Base-by-base conservation (phyloP, 1,140 invertebrate genomes). In the Archegozetes longisetosus region DNA sequence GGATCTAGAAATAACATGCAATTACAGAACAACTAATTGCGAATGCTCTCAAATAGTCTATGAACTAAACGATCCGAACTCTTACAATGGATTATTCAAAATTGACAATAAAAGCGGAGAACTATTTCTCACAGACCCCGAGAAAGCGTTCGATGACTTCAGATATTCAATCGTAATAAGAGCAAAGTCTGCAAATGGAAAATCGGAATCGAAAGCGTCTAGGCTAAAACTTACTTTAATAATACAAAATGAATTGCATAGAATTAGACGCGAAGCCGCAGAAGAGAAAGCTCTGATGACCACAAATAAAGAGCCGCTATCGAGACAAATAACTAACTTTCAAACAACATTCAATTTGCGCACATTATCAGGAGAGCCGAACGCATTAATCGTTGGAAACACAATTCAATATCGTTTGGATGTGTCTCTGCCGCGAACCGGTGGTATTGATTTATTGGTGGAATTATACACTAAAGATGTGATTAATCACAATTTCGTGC, bases 391-490 rank as follows among this genome's bases (percentile, higher is more conserved):
- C 50, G 49, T 58, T 13, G 65, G 65, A 1, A 57, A 50, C 4
- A 26, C 22, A 22, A 29, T 65, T 9, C 46, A 61, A 17, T 66
- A 63, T 26, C n/a, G 28, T 6, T 46, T 66, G 13, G 61, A 58
- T 17, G 61, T 66, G 22, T 22, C 46, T 2, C 17, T 66, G 3
- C 65, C 65, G 6, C 32, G 62, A 54, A 63, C 63, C 0, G 51
- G 55, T n/a, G 53, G 55, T n/a, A 65, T 68, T 60, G 68, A 69
- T 24, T 27, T 69, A n/a, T 55, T 65, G 0, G 60, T 68, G 1
- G 68, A 69, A 17, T 62, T 69, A 12, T 67, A 67, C 48, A 67
- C 67, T 20, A 67, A 63, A 40, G 66, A 68, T n/a, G 57, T 62
- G 6, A 56, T 46, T 32, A 57, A 63, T 58, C 50, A 59, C 27